A percentile compares a stretch with the other conserved stretches of the same genome.
These are phyloP conservation scores for Porites divaricata DNA, from an alignment of 92 coral and sea anemone genomes.

Conservation along the genomic window DNA sequence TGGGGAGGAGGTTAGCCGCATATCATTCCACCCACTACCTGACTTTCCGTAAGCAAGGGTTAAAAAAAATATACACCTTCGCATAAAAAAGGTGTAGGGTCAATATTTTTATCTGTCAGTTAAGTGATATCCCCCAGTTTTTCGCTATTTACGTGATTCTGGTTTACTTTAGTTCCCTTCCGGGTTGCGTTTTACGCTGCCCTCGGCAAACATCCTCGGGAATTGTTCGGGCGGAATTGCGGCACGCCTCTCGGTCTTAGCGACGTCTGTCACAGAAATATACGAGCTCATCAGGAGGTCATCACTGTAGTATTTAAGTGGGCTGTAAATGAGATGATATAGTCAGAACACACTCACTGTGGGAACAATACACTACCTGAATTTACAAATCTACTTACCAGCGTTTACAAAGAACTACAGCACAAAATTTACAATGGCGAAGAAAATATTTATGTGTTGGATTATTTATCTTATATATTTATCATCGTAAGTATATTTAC, in stretches of 20 bases:
- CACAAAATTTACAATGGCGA: conserved; percentile 23
- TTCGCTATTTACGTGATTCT: conserved; percentile 17
- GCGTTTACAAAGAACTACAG: conserved; percentile 9
- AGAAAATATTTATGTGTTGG: background rate
- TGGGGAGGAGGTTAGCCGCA: background rate
- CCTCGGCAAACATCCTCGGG: background rate
- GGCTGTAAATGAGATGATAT: conserved; percentile 21
- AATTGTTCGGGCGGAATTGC: background rate
- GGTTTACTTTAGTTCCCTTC: background rate
- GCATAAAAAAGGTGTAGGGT: background rate
- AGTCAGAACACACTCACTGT: conserved; percentile 13
- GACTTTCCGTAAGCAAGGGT: conserved; percentile 1
- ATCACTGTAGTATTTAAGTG: conserved; percentile 7
- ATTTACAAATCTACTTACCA: too few species aligned
- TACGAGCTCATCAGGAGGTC: conserved; percentile 16
- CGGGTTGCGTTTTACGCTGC: background rate
- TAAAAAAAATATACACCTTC: background rate
- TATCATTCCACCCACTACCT: conserved; percentile 3
- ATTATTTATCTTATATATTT: conserved; percentile 20
- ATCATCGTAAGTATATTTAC: conserved; percentile 28
- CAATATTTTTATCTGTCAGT: background rate
- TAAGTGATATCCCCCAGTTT: background rate
- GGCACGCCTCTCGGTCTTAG: conserved; percentile 20
- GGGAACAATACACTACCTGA: conserved; percentile 27
- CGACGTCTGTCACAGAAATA: conserved; percentile 9